phyloP scores from a whole-genome alignment of 2,113 vertebrate species.

The Cyanoramphus novaezelandiae region DNA sequence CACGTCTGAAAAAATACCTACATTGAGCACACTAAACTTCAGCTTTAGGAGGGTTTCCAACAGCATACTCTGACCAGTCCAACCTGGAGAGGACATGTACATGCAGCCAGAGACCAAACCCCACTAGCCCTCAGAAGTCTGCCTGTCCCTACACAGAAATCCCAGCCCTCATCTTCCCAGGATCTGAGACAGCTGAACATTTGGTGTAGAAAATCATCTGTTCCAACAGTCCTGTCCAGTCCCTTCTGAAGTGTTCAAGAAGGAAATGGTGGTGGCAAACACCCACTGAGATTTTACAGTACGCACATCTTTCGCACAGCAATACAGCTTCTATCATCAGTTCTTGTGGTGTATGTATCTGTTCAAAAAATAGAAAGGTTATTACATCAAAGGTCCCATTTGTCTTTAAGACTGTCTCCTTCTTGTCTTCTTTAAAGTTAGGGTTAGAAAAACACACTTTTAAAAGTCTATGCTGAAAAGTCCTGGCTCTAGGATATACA shows the following conservation, averaged over 20 bases:
- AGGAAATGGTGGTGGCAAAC: not conserved
- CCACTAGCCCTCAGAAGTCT: not conserved
- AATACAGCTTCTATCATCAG: not conserved
- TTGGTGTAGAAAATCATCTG: not conserved
- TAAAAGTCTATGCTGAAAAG: not conserved
- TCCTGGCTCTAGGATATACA: not conserved
- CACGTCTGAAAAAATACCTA: not conserved
- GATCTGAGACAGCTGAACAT: not conserved
- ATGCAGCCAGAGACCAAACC: not conserved
- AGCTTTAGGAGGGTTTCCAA: not conserved
- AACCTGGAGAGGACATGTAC: not conserved
- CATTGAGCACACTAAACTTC: not conserved
- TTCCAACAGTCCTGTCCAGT: not conserved
- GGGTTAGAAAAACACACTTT: not conserved
- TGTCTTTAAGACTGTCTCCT: not conserved
- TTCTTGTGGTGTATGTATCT: not conserved
- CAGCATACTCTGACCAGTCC: fast-evolving
- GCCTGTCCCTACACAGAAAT: not conserved
- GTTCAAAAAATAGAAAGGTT: not conserved
- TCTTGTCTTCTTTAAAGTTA: not conserved
- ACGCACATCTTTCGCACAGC: not conserved
- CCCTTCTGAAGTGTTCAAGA: not conserved
- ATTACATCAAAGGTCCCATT: not conserved
- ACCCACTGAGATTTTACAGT: not conserved
- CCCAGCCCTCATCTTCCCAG: not conserved